These are phyloP conservation scores for Drosophila tropicalis DNA, from an alignment of 1,140 invertebrate species.

Conservation along the genomic window DNA sequence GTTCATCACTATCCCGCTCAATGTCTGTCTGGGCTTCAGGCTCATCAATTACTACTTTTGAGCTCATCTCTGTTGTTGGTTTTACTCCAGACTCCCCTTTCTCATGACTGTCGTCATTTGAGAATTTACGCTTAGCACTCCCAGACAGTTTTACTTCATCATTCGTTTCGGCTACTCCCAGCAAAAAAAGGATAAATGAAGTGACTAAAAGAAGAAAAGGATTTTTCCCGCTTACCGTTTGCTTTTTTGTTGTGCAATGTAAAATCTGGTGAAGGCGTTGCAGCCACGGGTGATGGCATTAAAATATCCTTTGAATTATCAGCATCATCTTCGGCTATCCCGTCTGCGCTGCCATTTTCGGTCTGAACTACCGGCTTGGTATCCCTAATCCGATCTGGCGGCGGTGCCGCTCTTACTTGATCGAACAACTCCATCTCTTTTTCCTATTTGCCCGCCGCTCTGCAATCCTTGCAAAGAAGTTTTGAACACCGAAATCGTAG, in stretches of 20 bases:
- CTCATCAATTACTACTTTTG: neutral
- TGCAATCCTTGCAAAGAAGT: constrained; percentile 1
- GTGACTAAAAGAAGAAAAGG: no score
- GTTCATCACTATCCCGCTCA: no score
- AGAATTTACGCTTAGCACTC: neutral
- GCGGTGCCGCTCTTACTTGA: constrained; percentile 58
- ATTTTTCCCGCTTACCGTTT: neutral
- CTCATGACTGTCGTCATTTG: neutral
- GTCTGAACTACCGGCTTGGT: neutral
- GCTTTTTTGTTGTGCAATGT: neutral
- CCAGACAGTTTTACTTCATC: no score
- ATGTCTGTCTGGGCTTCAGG: neutral
- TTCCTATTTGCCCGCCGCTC: neutral
- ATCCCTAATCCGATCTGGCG: constrained; percentile 43
- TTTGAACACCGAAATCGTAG: neutral
- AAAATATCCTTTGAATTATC: neutral
- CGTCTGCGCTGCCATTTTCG: neutral
- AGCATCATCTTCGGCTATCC: neutral
- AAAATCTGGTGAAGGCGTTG: neutral
- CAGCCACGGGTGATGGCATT: constrained; percentile 4
- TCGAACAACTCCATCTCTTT: constrained; percentile 64
- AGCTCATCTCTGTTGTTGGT: neutral
- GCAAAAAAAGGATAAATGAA: no score
- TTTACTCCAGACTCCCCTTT: neutral
- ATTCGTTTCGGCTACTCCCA: no score